Evolutionary conservation across 2,113 vertebrate genomes (phyloP).

Genomic region (Barnardius zonarius): DNA sequence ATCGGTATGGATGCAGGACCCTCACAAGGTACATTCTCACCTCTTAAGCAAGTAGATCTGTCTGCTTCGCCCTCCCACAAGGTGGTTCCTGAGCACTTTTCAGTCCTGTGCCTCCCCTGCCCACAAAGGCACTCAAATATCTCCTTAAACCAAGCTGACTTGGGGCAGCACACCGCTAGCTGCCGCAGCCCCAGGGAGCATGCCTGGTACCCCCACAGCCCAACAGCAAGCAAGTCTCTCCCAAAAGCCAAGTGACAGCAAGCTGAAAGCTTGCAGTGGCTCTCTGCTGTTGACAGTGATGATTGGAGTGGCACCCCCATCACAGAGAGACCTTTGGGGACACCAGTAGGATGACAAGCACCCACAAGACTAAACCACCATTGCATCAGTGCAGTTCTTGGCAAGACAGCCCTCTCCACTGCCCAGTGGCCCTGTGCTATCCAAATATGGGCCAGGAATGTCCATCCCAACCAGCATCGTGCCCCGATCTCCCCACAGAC

Average conservation of each 20-base stretch:
- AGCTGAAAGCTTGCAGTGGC: background rate
- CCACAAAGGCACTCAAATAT: background rate
- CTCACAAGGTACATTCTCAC: background rate
- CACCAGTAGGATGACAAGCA: background rate
- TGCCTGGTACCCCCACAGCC: background rate
- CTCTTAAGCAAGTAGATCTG: background rate
- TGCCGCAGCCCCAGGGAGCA: accelerated
- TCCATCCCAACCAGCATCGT: background rate
- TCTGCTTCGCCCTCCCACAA: background rate
- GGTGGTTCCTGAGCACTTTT: accelerated
- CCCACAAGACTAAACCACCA: background rate
- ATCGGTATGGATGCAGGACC: background rate
- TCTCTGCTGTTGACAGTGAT: background rate
- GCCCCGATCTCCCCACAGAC: background rate
- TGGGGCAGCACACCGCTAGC: background rate
- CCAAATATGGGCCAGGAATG: background rate
- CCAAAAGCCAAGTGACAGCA: background rate
- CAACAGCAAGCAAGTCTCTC: background rate
- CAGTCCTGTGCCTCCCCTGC: background rate
- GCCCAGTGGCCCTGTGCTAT: background rate
- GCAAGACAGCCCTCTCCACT: background rate
- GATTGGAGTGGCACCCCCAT: background rate
- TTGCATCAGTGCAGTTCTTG: background rate
- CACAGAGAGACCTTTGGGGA: background rate
- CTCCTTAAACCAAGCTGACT: background rate